These are phyloP conservation scores for Hyposoter didymator DNA, from an alignment of 2,888 invertebrate genomes.

Conservation along the genomic window DNA sequence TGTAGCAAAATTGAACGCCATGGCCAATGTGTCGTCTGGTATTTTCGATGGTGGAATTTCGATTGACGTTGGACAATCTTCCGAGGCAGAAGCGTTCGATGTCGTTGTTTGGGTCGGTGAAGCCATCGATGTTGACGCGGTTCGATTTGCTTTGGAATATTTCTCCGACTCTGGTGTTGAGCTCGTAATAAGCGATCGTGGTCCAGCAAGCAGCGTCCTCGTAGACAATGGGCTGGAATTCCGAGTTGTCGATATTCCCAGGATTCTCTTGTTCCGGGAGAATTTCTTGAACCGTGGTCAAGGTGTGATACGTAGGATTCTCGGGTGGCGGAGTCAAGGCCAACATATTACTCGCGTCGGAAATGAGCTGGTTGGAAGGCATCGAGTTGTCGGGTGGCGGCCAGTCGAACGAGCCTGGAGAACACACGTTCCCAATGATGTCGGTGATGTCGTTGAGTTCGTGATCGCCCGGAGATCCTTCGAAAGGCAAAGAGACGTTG, in stretches of 20 bases:
- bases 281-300: not conserved
- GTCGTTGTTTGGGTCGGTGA: slow-evolving; percentile 98
- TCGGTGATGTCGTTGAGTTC: too few species aligned
- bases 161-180: slow-evolving; percentile 99
- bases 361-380: not conserved
- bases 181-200: slow-evolving; percentile 98
- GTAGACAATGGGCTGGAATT: not conserved
- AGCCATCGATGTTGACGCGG: slow-evolving; percentile 98
- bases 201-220: slow-evolving; percentile 98
- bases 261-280: not conserved
- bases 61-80: slow-evolving; percentile 98
- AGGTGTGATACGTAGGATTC: not conserved
- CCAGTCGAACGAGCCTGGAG: slow-evolving; percentile 85
- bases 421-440: too few species aligned
- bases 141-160: slow-evolving; percentile 96
- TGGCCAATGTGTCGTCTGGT: slow-evolving; percentile 99
- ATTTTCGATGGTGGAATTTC: slow-evolving; percentile 99
- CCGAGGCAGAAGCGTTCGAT: slow-evolving; percentile 98
- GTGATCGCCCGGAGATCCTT: slow-evolving; percentile 88
- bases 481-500: slow-evolving; percentile 94
- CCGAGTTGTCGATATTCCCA: not conserved
- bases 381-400: not conserved
- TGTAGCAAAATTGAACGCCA: slow-evolving; percentile 97
- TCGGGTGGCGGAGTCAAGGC: slow-evolving; percentile 35
- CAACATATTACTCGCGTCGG: not conserved